Base-by-base conservation (phyloP, 2,113 vertebrate genomes). In the Gobio gobio region DNA sequence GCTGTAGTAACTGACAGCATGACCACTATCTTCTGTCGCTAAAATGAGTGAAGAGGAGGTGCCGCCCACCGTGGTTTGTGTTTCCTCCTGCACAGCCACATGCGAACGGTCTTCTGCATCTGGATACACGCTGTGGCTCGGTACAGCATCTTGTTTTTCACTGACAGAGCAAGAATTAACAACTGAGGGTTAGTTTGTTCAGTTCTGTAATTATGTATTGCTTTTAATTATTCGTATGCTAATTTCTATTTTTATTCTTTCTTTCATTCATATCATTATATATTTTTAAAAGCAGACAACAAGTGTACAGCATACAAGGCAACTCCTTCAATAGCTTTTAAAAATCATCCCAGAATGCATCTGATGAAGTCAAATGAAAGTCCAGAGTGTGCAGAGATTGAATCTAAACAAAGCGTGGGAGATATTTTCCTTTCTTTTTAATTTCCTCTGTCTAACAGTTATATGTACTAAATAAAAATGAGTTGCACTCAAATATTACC, bases 21-120 rank as follows among this genome's bases (percentile, higher is more conserved):
- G 63, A 13, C 18, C 16, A 36, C 29, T 36, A 18, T 36, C 16
- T 18, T 13, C 29, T 13, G 13, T 36, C 3, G 18, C 8, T 72
- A 72, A n/a, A 86, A 84, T 24, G 59, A 47, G 29, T 54, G 40
- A 20, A 40, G n/a, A 63, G 43, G 22, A 49, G 24, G 22, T 59
- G 24, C 40, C 1, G 72, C 96, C 93, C 94, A 99, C 98, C 98
- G 96, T 72, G 98, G 97, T 93, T 97, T 98, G 94, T 99, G 97
- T 89, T 97, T 98, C 90, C 91, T 97, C 93, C 94, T 97, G 94
- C 98, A 99, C 83, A 99, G 96, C 97, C 98, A 99, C 98, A 99
- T 99, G 59, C 98, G 96, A 79, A 99, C 87, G 0, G 96, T 99
- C 93, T 99, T 99, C 89, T 99, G 98, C 91, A 99, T 97, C 92